Percentiles rank a stretch among this genome's conserved stretches.
phyloP scores from a whole-genome alignment of 2,888 invertebrate species.

The Campopleginae sp. region DNA sequence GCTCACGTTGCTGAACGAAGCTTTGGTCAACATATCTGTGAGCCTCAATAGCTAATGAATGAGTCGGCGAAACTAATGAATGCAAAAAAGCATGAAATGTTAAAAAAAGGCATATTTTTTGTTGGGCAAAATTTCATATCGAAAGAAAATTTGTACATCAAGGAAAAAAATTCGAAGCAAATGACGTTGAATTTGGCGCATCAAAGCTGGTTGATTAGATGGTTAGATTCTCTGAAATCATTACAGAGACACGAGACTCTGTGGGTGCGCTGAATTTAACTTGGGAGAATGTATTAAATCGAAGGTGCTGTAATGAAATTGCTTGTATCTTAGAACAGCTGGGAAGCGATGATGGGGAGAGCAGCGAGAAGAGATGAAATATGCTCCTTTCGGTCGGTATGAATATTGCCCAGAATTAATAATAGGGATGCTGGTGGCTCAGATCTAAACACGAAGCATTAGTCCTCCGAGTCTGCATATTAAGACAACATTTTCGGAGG shows the following conservation, averaged over 20 bases:
- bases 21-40: background rate
- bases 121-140: background rate
- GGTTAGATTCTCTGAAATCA: conserved; percentile 6
- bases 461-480: background rate
- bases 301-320: conserved; percentile 53
- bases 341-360: conserved; percentile 12
- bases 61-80: background rate
- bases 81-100: background rate
- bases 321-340: conserved; percentile 17
- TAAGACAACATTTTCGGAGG: conserved; percentile 13
- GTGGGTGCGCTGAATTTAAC: conserved; percentile 39
- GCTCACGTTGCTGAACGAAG: background rate
- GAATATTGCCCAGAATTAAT: conserved; percentile 50
- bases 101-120: background rate
- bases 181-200: conserved; percentile 2
- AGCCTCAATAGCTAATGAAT: background rate
- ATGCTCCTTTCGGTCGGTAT: conserved; percentile 31
- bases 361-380: conserved; percentile 15
- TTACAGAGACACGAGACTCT: background rate
- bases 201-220: conserved; percentile 51
- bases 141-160: background rate
- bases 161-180: conserved; percentile 13
- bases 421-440: conserved; percentile 2
- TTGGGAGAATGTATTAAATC: conserved; percentile 61
- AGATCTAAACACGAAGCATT: background rate